Evolutionary conservation across 2,797 vertebrate species (phyloP).

Genomic region (Sebastes diaconus): DNA sequence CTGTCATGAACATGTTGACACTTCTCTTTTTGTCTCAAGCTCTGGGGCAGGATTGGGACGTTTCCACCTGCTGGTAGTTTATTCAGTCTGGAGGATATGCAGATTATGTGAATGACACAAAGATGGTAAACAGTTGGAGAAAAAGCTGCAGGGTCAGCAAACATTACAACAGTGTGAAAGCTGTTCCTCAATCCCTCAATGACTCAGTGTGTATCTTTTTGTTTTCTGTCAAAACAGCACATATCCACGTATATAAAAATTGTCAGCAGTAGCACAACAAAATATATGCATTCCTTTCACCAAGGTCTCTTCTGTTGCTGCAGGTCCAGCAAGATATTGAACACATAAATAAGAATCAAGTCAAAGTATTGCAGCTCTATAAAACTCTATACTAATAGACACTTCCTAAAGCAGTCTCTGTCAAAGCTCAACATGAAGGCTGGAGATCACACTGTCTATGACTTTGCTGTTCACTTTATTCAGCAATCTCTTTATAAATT

Average conservation of each 20-base stretch:
- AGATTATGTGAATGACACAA: neutral
- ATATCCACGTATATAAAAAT: neutral
- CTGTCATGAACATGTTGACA: neutral
- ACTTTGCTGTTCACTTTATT: neutral
- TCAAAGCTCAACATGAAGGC: neutral
- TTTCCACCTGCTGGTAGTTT: slow-evolving; percentile 15
- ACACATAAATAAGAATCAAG: neutral
- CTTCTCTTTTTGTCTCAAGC: slow-evolving; percentile 10
- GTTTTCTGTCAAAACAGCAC: neutral
- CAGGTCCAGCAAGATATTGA: neutral
- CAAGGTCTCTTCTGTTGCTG: neutral
- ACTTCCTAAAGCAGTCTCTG: neutral
- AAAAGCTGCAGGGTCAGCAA: neutral
- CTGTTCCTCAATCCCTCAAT: neutral
- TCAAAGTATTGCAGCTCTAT: neutral
- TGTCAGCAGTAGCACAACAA: neutral
- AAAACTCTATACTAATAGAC: neutral
- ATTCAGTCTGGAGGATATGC: neutral
- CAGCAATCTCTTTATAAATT: neutral
- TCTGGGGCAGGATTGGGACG: neutral
- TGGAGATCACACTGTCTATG: neutral
- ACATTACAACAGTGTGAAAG: neutral
- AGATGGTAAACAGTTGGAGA: neutral
- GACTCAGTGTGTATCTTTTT: neutral
- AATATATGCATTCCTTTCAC: neutral